Conservation (phyloP, 2,797 vertebrate species). For the Pelobates cultripes region DNA sequence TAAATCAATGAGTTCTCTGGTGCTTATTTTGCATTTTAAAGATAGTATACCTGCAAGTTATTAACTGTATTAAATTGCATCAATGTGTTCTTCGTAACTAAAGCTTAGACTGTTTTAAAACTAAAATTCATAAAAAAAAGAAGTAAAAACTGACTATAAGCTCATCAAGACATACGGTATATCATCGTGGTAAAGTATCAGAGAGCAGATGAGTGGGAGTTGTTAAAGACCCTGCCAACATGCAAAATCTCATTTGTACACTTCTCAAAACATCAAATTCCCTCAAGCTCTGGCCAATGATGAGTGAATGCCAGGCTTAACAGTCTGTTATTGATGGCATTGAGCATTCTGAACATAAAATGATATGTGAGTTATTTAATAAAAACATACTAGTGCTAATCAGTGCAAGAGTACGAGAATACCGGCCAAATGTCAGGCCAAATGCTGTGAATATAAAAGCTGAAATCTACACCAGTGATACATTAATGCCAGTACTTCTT, state of each 20-base stretch:
- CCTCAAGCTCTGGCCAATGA: not conserved
- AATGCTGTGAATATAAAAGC: too few species aligned
- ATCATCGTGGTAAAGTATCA: not conserved
- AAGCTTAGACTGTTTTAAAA: too few species aligned
- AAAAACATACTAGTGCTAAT: not conserved
- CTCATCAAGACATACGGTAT: not conserved
- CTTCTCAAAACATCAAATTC: not conserved
- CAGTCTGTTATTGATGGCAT: not conserved
- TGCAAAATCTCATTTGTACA: not conserved
- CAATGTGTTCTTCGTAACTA: too few species aligned
- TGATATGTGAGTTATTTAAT: constrained; percentile 8
- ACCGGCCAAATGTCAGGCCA: too few species aligned
- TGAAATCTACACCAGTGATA: too few species aligned
- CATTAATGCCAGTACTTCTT: too few species aligned
- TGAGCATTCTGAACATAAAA: not conserved
- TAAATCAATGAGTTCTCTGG: too few species aligned
- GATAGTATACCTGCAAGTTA: too few species aligned
- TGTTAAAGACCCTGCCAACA: not conserved
- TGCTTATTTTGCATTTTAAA: too few species aligned
- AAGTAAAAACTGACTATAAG: not conserved
- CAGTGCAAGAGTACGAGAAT: not conserved
- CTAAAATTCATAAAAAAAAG: too few species aligned
- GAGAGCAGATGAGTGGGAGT: constrained; percentile 5
- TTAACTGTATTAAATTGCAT: too few species aligned
- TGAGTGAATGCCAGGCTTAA: not conserved